Percentiles rank a stretch among this genome's conserved stretches.
Evolutionary conservation across 2,888 invertebrate species (phyloP).

Genomic region (Athalia rosae): DNA sequence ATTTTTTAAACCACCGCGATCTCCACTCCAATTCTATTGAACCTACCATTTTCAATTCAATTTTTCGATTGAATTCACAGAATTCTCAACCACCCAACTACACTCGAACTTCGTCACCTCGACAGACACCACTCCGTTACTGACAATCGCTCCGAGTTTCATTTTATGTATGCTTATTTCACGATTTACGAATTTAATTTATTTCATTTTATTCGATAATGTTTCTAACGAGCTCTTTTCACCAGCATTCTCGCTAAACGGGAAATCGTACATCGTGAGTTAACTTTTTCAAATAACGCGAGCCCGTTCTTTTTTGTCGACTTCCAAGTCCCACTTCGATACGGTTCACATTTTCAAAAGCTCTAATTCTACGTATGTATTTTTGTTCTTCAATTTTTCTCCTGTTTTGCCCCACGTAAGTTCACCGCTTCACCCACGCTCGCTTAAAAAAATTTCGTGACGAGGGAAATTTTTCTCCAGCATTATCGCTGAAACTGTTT

Average conservation of each 20-base stretch:
- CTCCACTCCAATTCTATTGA: conserved; percentile 1
- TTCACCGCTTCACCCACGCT: neutral
- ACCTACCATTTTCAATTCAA: conserved; percentile 20
- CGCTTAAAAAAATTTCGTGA: neutral
- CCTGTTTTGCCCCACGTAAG: neutral
- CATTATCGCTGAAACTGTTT: no score
- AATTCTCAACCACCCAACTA: neutral
- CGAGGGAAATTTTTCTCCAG: no score
- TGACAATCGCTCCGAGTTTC: neutral
- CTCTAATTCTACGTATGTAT: neutral
- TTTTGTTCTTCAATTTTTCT: conserved; percentile 4
- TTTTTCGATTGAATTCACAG: neutral
- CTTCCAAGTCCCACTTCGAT: conserved; percentile 21
- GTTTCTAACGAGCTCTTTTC: no score
- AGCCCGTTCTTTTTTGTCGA: conserved; percentile 28
- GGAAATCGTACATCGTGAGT: neutral
- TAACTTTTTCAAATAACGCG: conserved; percentile 17
- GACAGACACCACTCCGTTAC: neutral
- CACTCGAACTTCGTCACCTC: neutral
- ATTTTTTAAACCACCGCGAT: conserved; percentile 24
- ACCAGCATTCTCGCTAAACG: neutral
- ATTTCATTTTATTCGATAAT: no score
- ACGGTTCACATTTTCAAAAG: conserved; percentile 14
- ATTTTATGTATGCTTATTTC: neutral
- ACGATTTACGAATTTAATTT: no score